phyloP scores from a whole-genome alignment of 2,888 invertebrate genomes.

The Volucella zonaria region DNA sequence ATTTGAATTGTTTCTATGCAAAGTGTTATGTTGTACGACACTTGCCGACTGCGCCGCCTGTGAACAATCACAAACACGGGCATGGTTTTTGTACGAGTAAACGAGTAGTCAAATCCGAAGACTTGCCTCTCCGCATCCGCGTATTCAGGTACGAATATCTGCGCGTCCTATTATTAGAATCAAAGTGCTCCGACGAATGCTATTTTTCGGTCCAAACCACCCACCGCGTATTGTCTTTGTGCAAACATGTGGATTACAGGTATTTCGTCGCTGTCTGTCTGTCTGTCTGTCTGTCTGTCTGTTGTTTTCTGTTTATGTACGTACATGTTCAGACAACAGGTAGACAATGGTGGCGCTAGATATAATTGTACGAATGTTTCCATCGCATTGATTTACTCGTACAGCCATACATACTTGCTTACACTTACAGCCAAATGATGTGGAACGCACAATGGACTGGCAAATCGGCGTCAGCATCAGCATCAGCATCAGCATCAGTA shows the following conservation, averaged over 20 bases:
- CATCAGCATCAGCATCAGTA: conserved; percentile 12
- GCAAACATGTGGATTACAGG: conserved; percentile 41
- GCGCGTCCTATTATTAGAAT: conserved; percentile 30
- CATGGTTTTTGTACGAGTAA: too few species aligned
- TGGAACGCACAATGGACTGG: conserved; percentile 55
- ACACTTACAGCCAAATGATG: conserved; percentile 18
- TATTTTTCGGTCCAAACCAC: not conserved
- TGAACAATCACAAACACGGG: not conserved
- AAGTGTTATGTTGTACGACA: not conserved
- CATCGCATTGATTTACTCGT: not conserved
- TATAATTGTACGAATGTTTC: conserved; percentile 7
- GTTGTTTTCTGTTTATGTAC: conserved; percentile 13
- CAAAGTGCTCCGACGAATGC: conserved; percentile 9
- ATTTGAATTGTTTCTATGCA: conserved; percentile 28
- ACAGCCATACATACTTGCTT: too few species aligned
- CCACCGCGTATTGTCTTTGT: conserved; percentile 26
- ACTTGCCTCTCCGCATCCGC: not conserved
- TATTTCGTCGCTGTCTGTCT: not conserved
- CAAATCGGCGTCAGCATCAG: conserved; percentile 12
- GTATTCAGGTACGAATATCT: not conserved
- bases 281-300: conserved; percentile 3
- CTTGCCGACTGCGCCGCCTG: not conserved
- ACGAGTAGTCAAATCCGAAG: too few species aligned
- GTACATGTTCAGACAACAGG: conserved; percentile 56
- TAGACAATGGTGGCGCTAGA: conserved; percentile 41